These are phyloP conservation scores for Selene dorsalis DNA, from an alignment of 2,797 vertebrate genomes.

Conservation along the genomic window DNA sequence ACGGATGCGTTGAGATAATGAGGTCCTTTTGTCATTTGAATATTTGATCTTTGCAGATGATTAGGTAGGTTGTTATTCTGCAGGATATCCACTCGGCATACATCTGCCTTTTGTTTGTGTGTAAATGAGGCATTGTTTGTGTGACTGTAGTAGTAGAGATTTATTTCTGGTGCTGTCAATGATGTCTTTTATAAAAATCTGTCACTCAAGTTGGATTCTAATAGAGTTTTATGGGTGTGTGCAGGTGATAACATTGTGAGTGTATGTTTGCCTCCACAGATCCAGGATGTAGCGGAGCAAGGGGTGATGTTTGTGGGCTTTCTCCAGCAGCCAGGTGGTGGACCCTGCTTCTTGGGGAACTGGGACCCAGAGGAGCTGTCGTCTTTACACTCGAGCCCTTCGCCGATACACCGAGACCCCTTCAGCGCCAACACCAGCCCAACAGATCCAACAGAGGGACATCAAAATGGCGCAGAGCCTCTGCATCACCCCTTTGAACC, in stretches of 20 bases:
- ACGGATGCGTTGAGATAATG: constrained; percentile 75
- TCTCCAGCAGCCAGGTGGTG: constrained; percentile 87
- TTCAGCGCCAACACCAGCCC: constrained; percentile 73
- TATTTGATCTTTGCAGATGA: constrained; percentile 84
- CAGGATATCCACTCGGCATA: constrained; percentile 55
- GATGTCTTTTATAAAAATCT: constrained; percentile 37
- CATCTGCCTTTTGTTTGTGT: constrained; percentile 75
- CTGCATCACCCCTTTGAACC: constrained; percentile 33
- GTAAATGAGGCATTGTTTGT: constrained; percentile 75
- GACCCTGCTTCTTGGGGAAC: constrained; percentile 72
- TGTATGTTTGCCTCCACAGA: constrained; percentile 77
- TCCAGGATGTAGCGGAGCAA: constrained; percentile 93
- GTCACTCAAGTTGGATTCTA: constrained; percentile 30
- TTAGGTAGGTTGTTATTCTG: constrained; percentile 77
- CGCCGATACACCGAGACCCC: constrained; percentile 78
- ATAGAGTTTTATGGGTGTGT: constrained; percentile 31
- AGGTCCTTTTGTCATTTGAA: constrained; percentile 84
- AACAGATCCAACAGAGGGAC: constrained; percentile 53
- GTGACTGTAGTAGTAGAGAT: constrained; percentile 43
- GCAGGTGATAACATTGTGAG: constrained; percentile 24
- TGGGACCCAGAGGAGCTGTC: constrained; percentile 81
- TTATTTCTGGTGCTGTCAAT: constrained; percentile 49
- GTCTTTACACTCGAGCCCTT: constrained; percentile 85
- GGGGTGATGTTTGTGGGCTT: constrained; percentile 94
- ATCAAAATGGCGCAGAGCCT: constrained; percentile 12